A percentile compares a stretch with the other conserved stretches of the same genome.
Evolutionary conservation across 2,113 vertebrate genomes (phyloP).

Genomic region (Silurus glanis): DNA sequence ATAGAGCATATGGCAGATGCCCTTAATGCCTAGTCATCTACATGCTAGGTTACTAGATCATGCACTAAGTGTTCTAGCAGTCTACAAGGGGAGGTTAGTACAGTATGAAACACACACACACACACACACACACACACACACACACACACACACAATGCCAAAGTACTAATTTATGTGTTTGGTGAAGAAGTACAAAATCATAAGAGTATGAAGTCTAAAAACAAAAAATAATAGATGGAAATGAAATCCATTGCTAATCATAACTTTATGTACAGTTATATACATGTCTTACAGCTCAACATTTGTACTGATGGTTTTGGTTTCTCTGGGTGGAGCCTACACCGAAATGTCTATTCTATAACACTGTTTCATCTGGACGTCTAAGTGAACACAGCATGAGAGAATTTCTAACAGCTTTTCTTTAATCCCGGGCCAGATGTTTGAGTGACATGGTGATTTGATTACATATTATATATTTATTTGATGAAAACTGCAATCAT

Average conservation of each 20-base stretch:
- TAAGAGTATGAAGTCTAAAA: neutral
- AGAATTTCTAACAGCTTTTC: neutral
- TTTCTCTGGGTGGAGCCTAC: neutral
- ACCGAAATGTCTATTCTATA: neutral
- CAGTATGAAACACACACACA: neutral
- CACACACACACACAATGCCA: neutral
- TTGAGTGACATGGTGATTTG: neutral
- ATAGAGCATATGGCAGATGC: neutral
- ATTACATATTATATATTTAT: slow-evolving; percentile 17
- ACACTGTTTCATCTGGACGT: neutral
- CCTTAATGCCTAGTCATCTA: neutral
- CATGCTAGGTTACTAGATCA: neutral
- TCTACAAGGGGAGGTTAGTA: neutral
- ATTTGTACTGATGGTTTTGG: slow-evolving; percentile 8
- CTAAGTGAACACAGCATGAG: neutral
- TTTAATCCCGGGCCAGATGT: neutral
- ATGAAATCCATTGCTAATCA: neutral
- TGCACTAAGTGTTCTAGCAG: neutral
- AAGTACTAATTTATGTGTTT: neutral
- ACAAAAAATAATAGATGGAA: neutral
- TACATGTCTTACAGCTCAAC: neutral
- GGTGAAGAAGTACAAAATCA: neutral
- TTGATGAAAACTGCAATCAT: neutral
- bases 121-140: no score
- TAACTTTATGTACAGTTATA: neutral